These are phyloP conservation scores for Sarotherodon lohbergeri DNA, from an alignment of 2,113 vertebrate species.

Conservation along the genomic window DNA sequence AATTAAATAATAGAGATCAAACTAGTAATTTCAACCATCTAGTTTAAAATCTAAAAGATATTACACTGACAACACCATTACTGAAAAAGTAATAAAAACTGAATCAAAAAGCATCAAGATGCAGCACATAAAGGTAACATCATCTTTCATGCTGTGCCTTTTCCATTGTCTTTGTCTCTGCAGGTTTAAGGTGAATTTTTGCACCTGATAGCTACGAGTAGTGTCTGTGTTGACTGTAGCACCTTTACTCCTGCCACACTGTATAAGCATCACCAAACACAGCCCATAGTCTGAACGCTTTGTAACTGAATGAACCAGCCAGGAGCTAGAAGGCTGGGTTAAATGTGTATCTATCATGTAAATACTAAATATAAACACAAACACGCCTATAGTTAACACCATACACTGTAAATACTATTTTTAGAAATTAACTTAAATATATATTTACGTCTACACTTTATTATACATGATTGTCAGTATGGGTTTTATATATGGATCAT, in stretches of 20 bases:
- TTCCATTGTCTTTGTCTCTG: background rate
- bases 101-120: no score
- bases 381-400: background rate
- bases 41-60: no score
- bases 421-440: background rate
- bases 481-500: background rate
- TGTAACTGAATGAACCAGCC: background rate
- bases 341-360: background rate
- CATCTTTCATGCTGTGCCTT: background rate
- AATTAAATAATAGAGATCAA: background rate
- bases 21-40: background rate
- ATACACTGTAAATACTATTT: background rate
- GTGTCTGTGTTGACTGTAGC: background rate
- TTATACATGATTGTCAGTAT: background rate
- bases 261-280: background rate
- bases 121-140: background rate
- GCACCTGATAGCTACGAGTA: background rate
- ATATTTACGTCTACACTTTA: background rate
- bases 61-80: no score
- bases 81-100: no score
- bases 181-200: background rate
- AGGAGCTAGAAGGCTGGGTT: background rate
- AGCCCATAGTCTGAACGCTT: no score
- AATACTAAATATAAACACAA: background rate
- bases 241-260: background rate